Evolutionary conservation across 37 sponge, comb jelly and placozoan species (phyloP), one percentile per base, ranked within the genome.

Genomic region (Axinella damicornis): DNA sequence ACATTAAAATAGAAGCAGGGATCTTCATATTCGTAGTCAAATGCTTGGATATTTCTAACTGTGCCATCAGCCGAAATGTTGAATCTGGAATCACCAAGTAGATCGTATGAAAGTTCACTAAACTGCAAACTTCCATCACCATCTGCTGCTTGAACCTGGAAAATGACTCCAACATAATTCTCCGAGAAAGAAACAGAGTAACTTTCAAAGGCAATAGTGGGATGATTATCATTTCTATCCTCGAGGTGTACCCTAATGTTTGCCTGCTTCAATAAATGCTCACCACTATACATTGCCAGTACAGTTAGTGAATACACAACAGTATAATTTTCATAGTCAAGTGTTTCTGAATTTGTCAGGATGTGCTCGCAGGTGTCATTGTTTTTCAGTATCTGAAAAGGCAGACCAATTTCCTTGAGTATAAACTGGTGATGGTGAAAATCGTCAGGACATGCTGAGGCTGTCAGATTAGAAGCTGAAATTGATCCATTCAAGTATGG

Each of bases 271-370:
- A 31, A 69, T 58, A 82, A 13, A 4, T n/a, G 30, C 1, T 25
- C 58, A 14, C 73, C 85, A 76, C 56, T 66, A 67, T 84, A 83
- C 11, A 27, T 38, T 20, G 89, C 85, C 39, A 59, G 39, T n/a
- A 85, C 74, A 22, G 65, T 80, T 30, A 90, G 30, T 27, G 31
- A 19, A 53, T 85, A 81, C 22, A 28, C 11, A 33, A 54, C 65
- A 33, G 90, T 74, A 27, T 67, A 71, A 60, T 53, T 89, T 39
- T 90, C 91, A 90, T 76, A 90, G 58, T 90, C 91, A 31, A 85
- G 40, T 9, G 25, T 24, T 17, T 66, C 57, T 9, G 71, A 59
- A 36, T 84, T 85, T 30, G 28, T 22, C 24, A 91, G n/a, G 0
- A 75, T 38, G 52, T 41, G 38, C 65, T 65, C 20, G 25, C 84